A percentile compares a stretch with the other conserved stretches of the same genome.
These are phyloP conservation scores for Oreocharis arfaki DNA, from an alignment of 2,113 vertebrate species.

Conservation along the genomic window DNA sequence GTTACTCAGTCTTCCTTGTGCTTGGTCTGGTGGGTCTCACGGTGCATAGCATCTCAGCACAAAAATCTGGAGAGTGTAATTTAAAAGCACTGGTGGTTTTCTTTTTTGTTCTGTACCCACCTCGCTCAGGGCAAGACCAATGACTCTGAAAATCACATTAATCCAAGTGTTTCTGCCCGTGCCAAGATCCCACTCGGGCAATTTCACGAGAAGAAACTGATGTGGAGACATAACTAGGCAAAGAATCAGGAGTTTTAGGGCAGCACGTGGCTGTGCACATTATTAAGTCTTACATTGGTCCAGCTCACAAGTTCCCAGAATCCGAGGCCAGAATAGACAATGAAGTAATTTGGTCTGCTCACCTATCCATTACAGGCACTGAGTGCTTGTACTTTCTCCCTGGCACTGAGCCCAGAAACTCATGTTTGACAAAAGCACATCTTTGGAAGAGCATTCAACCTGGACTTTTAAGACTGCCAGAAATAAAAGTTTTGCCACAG, in stretches of 20 bases:
- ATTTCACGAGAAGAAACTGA: neutral
- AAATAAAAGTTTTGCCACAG: neutral
- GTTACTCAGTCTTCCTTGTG: neutral
- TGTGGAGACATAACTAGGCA: neutral
- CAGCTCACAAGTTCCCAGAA: neutral
- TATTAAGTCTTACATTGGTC: neutral
- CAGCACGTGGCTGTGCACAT: neutral
- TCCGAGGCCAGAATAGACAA: neutral
- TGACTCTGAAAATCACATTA: neutral
- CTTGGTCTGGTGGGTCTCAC: neutral
- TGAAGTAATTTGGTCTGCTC: conserved; percentile 15
- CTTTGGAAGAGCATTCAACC: neutral
- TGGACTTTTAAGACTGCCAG: neutral
- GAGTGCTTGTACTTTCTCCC: neutral
- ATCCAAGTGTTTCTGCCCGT: neutral
- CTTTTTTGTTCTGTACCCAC: neutral
- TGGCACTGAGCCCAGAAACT: conserved; percentile 24
- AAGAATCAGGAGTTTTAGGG: neutral
- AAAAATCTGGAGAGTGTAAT: neutral
- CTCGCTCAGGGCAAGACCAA: neutral
- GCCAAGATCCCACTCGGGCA: neutral
- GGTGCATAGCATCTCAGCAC: neutral
- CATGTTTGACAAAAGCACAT: neutral
- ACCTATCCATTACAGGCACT: conserved; percentile 28
- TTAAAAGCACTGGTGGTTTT: neutral